These are phyloP conservation scores for Cathartes aura DNA, from an alignment of 2,113 vertebrate genomes.

Conservation along the genomic window DNA sequence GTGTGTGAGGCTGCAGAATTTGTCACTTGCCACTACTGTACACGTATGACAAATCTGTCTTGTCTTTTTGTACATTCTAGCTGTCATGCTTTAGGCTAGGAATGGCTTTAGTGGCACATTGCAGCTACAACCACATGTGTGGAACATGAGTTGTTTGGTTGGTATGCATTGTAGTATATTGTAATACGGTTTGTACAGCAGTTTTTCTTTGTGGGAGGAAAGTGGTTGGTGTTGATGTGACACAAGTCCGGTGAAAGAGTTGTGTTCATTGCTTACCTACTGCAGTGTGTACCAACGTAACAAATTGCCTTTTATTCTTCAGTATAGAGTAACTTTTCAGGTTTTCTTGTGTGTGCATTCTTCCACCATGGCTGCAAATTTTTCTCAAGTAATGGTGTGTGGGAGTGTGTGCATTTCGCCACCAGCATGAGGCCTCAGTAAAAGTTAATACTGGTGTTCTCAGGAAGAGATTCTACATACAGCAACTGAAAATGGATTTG, in stretches of 20 bases:
- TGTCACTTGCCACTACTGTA: neutral
- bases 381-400: neutral
- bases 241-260: neutral
- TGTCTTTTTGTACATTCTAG: neutral
- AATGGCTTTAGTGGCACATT: neutral
- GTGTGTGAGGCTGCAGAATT: neutral
- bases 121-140: accelerated
- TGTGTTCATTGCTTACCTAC: neutral
- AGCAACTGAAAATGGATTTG: neutral
- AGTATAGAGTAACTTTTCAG: neutral
- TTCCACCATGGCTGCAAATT: neutral
- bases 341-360: neutral
- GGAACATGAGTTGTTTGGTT: neutral
- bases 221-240: neutral
- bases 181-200: neutral
- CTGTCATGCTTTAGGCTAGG: neutral
- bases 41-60: neutral
- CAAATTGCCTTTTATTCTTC: neutral
- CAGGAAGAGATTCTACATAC: neutral
- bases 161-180: neutral
- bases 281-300: neutral
- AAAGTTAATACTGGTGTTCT: neutral
- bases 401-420: accelerated
- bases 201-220: neutral
- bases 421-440: neutral